Percentiles rank a stretch among this genome's conserved stretches.
These are phyloP conservation scores for Syrmaticus mikado DNA, from an alignment of 2,113 vertebrate species.

Conservation along the genomic window DNA sequence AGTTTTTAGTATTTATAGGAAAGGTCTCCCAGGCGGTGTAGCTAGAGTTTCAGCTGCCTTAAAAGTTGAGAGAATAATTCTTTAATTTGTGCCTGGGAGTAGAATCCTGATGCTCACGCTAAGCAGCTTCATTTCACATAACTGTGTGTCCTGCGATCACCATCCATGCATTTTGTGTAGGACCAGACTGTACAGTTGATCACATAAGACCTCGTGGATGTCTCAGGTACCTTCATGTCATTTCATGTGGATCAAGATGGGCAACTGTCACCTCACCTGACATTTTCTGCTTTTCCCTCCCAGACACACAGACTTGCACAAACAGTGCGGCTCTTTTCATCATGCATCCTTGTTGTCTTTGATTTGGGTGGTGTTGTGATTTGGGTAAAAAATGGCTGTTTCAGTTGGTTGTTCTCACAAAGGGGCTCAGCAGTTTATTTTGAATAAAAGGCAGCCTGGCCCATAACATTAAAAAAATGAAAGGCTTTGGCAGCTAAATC, in stretches of 20 bases:
- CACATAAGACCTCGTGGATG: rapidly evolving
- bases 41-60: background rate
- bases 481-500: background rate
- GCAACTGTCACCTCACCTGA: background rate
- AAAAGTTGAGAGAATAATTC: background rate
- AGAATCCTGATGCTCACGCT: rapidly evolving
- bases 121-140: too few species aligned
- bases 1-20: background rate
- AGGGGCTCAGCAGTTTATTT: background rate
- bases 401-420: too few species aligned
- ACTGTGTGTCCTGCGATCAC: background rate
- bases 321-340: rapidly evolving
- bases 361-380: rapidly evolving
- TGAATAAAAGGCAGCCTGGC: background rate
- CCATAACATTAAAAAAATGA: background rate
- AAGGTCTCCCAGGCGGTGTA: background rate
- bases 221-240: background rate
- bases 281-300: background rate
- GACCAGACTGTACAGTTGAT: rapidly evolving
- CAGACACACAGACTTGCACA: background rate
- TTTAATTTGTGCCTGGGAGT: background rate
- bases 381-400: background rate
- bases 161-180: background rate
- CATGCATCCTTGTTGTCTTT: background rate
- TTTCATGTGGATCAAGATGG: background rate